Evolutionary conservation across 2,888 invertebrate genomes (phyloP), one percentile per base, ranked within the genome.

Genomic region (Habrosyne pyritoides): DNA sequence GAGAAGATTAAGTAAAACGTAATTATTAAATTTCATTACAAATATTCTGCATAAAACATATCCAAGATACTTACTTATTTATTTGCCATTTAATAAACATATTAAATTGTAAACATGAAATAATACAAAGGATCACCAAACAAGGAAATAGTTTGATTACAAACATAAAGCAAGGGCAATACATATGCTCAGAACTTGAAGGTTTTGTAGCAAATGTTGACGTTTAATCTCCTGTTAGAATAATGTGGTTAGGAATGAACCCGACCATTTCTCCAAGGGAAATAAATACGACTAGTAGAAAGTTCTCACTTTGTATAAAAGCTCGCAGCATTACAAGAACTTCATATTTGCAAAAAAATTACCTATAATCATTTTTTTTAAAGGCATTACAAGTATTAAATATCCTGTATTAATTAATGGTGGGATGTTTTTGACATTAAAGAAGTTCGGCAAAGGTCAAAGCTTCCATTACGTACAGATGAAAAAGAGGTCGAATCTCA

Each of bases 251-350:
- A 61, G 64, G 67, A 71, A 72, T 71, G 70, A 68, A 69, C 61
- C 55, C 63, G 64, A 67, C 70, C 65, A 75, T 76, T 72, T 74
- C 74, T 73, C 67, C 64, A 57, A 64, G 61, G 69, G 66, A 80
- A 78, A 83, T 81, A 84, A 83, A 81, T 78, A 75, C 67, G 58
- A 66, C 61, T 62, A 56, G 68, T 67, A 60, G 69, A 72, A 72
- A 75, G 69, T 72, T 74, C 71, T 75, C 71, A 75, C 72, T 83
- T 80, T 73, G 74, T 73, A 75, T 77, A 81, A 83, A 82, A n/a
- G n/a, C n/a, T 79, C 77, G 77, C 73, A 67, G 71, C 69, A 74
- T 14, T 2, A 66, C 67, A 63, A 63, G 69, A 62, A 72, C 72
- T 67, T 67, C 70, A 68, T 63, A 57, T 61, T 72, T 72, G 70